Conservation (phyloP, 2,113 vertebrate genomes). For the Cyprinodon tularosa region DNA sequence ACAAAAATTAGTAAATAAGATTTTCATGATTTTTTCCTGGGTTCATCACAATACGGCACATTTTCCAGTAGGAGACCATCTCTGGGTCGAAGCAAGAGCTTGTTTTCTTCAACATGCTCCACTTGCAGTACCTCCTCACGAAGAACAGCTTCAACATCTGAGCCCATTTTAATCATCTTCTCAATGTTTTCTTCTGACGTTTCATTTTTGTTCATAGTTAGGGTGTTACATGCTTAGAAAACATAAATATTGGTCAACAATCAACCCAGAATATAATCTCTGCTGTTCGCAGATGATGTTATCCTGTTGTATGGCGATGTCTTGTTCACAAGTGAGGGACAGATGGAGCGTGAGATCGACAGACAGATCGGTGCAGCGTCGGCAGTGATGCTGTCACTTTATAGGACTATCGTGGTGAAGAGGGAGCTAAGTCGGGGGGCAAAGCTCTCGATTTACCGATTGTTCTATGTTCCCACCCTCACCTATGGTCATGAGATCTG, state of each 20-base stretch:
- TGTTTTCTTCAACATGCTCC: conserved; percentile 72
- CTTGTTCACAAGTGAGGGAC: too few relatives aligned
- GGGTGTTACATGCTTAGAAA: background rate
- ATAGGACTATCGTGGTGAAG: too few relatives aligned
- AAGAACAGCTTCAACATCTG: conserved; percentile 76
- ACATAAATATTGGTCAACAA: background rate
- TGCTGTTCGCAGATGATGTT: too few relatives aligned
- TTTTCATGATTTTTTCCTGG: conserved; percentile 70
- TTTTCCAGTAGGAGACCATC: conserved; percentile 77
- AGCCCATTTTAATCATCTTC: conserved; percentile 81
- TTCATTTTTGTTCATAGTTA: conserved; percentile 72
- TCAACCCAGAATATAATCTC: conserved; percentile 35
- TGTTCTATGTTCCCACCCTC: too few relatives aligned
- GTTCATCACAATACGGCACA: conserved; percentile 78
- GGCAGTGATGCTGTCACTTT: too few relatives aligned
- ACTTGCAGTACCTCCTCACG: conserved; percentile 72
- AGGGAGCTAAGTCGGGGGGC: too few relatives aligned
- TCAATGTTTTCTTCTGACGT: conserved; percentile 73
- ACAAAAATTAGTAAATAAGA: background rate
- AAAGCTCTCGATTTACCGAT: too few relatives aligned
- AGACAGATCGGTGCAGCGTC: too few relatives aligned
- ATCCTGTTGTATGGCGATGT: too few relatives aligned
- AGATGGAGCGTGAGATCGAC: too few relatives aligned
- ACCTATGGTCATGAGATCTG: too few relatives aligned
- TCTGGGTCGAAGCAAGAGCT: conserved; percentile 74